A percentile compares a stretch with the other conserved stretches of the same genome.
Conservation (phyloP, 2,113 vertebrate species). For the Chaenogobius annularis region DNA sequence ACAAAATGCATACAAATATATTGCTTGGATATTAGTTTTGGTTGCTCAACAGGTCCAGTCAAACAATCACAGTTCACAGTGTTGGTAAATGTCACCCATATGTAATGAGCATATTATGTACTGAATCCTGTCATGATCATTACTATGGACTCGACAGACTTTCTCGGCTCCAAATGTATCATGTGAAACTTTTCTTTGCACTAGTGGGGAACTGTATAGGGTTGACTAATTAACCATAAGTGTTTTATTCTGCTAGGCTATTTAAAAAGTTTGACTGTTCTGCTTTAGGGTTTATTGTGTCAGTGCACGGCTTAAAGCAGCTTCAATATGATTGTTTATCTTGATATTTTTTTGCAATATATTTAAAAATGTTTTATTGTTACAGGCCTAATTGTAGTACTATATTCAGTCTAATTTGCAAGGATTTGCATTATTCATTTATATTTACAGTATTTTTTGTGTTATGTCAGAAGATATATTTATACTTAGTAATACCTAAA, state of each 20-base stretch:
- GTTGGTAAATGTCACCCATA: background rate
- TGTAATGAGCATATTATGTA: background rate
- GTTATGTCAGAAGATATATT: background rate
- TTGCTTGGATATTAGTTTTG: too few relatives aligned
- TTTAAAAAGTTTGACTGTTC: background rate
- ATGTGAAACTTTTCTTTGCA: too few relatives aligned
- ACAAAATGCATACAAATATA: background rate
- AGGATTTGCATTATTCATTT: background rate
- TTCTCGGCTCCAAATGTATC: too few relatives aligned
- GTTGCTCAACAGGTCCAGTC: background rate
- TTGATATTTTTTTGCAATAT: too few relatives aligned
- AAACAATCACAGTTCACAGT: background rate
- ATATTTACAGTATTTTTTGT: background rate
- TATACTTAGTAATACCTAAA: background rate
- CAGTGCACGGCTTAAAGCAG: background rate
- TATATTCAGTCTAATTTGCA: background rate
- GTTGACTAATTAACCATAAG: background rate
- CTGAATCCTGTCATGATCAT: too few relatives aligned
- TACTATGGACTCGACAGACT: too few relatives aligned
- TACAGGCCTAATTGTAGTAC: background rate
- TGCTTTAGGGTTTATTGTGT: background rate
- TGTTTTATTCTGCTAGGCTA: background rate
- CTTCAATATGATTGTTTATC: background rate
- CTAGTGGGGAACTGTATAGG: too few relatives aligned
- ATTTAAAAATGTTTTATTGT: background rate